Evolutionary conservation across 2,113 vertebrate species (phyloP).

Genomic region (Boulengeromyrus knoepffleri): DNA sequence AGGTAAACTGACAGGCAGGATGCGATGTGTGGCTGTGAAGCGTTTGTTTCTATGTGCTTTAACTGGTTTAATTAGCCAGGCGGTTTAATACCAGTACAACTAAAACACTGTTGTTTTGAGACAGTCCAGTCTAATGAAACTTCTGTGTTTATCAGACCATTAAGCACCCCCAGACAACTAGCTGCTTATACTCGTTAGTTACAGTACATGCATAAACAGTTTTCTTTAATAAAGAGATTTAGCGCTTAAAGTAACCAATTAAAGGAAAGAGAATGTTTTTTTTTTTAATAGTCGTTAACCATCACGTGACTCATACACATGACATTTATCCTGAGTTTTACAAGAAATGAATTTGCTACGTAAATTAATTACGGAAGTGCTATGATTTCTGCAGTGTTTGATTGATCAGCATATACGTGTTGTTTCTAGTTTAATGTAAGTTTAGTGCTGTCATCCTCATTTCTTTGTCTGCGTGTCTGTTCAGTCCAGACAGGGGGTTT

Average conservation of each 20-base stretch:
- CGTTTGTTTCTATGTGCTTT: neutral
- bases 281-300: neutral
- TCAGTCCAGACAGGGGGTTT: conserved; percentile 77
- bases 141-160: neutral
- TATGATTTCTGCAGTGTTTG: neutral
- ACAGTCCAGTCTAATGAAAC: neutral
- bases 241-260: neutral
- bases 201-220: neutral
- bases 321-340: neutral
- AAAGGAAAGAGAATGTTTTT: neutral
- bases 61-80: neutral
- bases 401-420: neutral
- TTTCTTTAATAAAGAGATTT: neutral
- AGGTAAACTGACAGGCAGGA: conserved; percentile 56
- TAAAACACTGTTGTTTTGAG: neutral
- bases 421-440: neutral
- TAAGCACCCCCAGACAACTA: neutral
- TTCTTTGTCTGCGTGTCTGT: conserved; percentile 28
- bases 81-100: neutral
- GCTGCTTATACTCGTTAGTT: neutral
- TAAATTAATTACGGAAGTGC: neutral
- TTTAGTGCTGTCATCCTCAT: neutral
- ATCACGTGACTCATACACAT: neutral
- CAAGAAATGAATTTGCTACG: neutral
- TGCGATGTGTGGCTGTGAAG: neutral